A percentile compares a stretch with the other conserved stretches of the same genome.
These are phyloP conservation scores for Salvelinus namaycush DNA, from an alignment of 2,113 vertebrate genomes.

Conservation along the genomic window DNA sequence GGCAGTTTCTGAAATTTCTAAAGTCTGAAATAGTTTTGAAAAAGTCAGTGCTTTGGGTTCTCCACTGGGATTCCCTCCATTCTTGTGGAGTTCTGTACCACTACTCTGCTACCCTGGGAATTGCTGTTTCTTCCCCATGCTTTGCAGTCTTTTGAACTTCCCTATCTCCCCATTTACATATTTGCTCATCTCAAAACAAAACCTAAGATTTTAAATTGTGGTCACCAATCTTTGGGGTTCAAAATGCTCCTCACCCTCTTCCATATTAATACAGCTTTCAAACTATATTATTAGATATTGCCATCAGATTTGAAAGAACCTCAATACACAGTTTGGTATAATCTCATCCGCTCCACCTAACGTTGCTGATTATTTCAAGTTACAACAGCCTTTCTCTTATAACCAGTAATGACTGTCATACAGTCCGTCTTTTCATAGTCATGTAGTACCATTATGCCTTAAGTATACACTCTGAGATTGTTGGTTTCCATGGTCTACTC, in stretches of 20 bases:
- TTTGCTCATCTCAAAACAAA: constrained; percentile 38
- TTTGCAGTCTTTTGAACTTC: constrained; percentile 52
- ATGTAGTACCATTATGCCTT: too few relatives aligned
- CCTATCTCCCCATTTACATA: constrained; percentile 42
- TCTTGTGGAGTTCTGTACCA: too few relatives aligned
- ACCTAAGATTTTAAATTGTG: constrained; percentile 57
- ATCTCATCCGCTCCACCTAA: too few relatives aligned
- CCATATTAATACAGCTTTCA: constrained; percentile 49
- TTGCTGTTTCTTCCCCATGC: constrained; percentile 25
- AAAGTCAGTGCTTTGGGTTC: constrained; percentile 7
- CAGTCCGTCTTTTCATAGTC: too few relatives aligned
- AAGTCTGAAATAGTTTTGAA: neutral
- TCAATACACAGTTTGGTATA: too few relatives aligned
- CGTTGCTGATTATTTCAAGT: too few relatives aligned
- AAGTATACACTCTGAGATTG: too few relatives aligned
- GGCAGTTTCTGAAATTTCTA: constrained; percentile 25
- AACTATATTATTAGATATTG: constrained; percentile 49
- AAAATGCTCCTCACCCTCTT: neutral
- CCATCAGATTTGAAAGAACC: constrained; percentile 20
- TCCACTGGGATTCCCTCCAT: constrained; percentile 36
- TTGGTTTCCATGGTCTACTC: too few relatives aligned
- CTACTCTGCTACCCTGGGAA: constrained; percentile 47
- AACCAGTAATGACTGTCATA: too few relatives aligned
- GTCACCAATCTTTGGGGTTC: constrained; percentile 46
- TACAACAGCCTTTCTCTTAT: too few relatives aligned